Evolutionary conservation across 2,113 vertebrate species (phyloP).

Genomic region (Nesospiza acunhae): DNA sequence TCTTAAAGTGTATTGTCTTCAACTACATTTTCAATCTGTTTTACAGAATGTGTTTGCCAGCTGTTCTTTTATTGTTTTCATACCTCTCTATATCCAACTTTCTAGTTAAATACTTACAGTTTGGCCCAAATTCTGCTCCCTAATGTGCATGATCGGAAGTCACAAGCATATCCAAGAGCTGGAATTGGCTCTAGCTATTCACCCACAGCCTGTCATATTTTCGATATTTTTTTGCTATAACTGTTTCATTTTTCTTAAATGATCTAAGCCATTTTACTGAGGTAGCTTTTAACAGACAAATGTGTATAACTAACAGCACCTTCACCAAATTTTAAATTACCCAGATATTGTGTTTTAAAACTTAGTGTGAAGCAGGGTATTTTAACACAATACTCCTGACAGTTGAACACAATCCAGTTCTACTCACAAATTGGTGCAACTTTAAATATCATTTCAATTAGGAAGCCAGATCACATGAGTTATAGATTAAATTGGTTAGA

Average conservation of each 20-base stretch:
- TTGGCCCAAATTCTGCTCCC: neutral
- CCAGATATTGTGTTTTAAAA: neutral
- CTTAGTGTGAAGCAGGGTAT: neutral
- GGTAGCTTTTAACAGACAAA: neutral
- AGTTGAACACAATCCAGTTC: neutral
- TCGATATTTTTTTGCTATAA: neutral
- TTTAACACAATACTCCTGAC: neutral
- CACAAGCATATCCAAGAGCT: neutral
- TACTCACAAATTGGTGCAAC: neutral
- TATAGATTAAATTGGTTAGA: neutral
- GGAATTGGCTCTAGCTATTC: neutral
- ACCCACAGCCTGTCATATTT: neutral
- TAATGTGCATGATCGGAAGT: neutral
- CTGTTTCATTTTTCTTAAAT: neutral
- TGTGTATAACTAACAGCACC: neutral
- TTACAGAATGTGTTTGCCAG: neutral
- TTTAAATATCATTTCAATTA: neutral
- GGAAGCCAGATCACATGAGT: neutral
- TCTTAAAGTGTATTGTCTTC: neutral
- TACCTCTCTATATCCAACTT: neutral
- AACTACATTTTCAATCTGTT: neutral
- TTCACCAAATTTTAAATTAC: neutral
- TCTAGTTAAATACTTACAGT: neutral
- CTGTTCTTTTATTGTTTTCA: conserved; percentile 12
- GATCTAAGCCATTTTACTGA: neutral